phyloP scores from a whole-genome alignment of 2,797 vertebrate species.

The Sebastes matsubarae region DNA sequence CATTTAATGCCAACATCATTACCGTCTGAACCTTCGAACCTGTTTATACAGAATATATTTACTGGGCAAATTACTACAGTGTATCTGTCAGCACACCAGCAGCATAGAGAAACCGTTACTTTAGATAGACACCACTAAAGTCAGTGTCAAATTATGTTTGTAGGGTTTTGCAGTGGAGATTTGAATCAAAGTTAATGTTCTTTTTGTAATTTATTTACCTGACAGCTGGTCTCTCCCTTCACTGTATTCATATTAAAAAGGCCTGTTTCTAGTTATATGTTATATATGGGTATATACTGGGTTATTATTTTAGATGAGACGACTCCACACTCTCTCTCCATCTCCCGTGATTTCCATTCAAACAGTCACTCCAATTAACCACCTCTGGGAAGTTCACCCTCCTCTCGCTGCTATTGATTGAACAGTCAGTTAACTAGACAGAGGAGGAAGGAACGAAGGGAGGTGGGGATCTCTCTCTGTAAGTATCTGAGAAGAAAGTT shows the following conservation, averaged over 20 bases:
- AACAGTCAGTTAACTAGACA: constrained; percentile 46
- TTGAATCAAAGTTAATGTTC: constrained; percentile 1
- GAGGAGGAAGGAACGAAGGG: background rate
- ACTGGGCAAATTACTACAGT: background rate
- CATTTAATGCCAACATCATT: background rate
- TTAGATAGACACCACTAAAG: background rate
- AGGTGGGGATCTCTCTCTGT: background rate
- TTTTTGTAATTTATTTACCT: constrained; percentile 22
- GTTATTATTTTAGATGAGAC: constrained; percentile 24
- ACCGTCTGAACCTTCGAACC: background rate
- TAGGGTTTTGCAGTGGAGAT: background rate
- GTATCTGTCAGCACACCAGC: background rate
- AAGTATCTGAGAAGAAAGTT: background rate
- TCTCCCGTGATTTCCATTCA: constrained; percentile 47
- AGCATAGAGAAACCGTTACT: background rate
- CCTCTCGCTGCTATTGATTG: constrained; percentile 58
- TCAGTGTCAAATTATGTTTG: background rate
- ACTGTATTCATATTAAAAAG: constrained; percentile 3
- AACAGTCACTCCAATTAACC: constrained; percentile 59
- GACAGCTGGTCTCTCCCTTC: background rate
- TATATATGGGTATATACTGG: too few relatives aligned
- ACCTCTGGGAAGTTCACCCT: constrained; percentile 35
- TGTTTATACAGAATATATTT: background rate
- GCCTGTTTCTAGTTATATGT: background rate
- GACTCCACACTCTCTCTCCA: background rate